Conservation (phyloP, 1,140 invertebrate species). For the Teleogryllus occipitalis region DNA sequence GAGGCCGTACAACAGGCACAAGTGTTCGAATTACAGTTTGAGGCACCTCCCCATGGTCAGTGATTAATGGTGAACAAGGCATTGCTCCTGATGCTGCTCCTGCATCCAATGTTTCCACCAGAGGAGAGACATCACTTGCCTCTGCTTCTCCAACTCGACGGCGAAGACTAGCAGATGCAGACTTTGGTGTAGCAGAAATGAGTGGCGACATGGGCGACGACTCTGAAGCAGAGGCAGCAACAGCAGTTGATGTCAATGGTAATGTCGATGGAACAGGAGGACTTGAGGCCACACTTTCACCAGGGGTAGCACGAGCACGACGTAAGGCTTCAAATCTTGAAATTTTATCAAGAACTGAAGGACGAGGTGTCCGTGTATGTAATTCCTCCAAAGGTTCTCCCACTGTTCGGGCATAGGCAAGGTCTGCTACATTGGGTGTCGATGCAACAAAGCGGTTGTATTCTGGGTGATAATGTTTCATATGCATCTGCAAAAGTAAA, state of each 20-base stretch:
- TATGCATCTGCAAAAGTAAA: constrained; percentile 55
- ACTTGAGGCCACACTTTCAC: background rate
- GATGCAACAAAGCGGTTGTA: constrained; percentile 62
- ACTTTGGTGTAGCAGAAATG: too few species aligned
- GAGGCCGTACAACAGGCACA: background rate
- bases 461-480: constrained; percentile 84
- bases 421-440: constrained; percentile 75
- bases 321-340: background rate
- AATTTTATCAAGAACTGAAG: background rate
- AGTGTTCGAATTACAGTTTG: background rate
- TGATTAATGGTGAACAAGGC: too few species aligned
- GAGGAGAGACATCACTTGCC: too few species aligned
- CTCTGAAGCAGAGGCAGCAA: too few species aligned
- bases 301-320: background rate
- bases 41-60: too few species aligned
- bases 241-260: too few species aligned
- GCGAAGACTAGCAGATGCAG: too few species aligned
- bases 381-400: constrained; percentile 38
- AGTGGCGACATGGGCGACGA: too few species aligned
- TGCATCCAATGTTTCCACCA: too few species aligned
- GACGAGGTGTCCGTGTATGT: background rate
- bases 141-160: too few species aligned
- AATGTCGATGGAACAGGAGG: background rate
- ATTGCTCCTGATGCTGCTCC: too few species aligned
- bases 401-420: constrained; percentile 68